A percentile compares a stretch with the other conserved stretches of the same genome.
Evolutionary conservation across 2,797 vertebrate genomes (phyloP).

Genomic region (Molossus alvarezi): DNA sequence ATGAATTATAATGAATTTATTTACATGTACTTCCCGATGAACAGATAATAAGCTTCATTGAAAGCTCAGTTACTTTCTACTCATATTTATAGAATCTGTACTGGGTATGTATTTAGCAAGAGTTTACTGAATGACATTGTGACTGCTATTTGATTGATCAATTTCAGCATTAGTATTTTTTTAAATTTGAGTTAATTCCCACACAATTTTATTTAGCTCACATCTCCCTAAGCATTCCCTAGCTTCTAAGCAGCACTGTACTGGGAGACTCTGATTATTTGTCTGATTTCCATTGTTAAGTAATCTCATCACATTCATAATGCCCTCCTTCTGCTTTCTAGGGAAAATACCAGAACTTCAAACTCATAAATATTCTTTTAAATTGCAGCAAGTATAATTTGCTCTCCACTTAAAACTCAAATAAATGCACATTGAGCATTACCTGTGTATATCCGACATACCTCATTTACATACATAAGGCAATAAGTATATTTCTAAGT

Average conservation of each 20-base stretch:
- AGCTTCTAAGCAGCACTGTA: neutral
- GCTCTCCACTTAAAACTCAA: neutral
- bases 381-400: neutral
- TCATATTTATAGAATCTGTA: neutral
- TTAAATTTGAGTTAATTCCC: neutral
- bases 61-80: neutral
- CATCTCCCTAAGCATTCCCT: neutral
- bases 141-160: neutral
- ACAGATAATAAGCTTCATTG: neutral
- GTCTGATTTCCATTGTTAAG: neutral
- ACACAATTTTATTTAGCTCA: neutral
- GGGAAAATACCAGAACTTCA: neutral
- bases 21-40: neutral
- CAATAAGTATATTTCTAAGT: conserved; percentile 29
- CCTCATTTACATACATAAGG: conserved; percentile 2
- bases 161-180: neutral
- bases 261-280: neutral
- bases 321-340: neutral
- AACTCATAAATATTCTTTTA: neutral
- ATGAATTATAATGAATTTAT: neutral
- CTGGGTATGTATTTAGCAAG: neutral
- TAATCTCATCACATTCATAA: neutral
- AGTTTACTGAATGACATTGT: neutral
- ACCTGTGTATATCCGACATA: neutral
- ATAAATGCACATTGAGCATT: neutral